These are phyloP conservation scores for Spea multiplicata DNA, from an alignment of 2,113 vertebrate species.

Conservation along the genomic window DNA sequence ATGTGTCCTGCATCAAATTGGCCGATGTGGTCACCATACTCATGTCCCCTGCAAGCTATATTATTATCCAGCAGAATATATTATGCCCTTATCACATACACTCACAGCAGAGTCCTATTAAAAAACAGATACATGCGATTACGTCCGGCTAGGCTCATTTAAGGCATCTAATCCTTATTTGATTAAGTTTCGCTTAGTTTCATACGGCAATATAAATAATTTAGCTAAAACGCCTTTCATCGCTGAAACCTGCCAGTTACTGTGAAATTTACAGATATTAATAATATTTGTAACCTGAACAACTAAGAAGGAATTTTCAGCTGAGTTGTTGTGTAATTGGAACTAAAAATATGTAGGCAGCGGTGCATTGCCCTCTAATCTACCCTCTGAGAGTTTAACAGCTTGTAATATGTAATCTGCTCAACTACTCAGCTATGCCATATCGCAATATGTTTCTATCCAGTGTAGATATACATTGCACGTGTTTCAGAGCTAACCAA, in stretches of 20 bases:
- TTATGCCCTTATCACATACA: neutral
- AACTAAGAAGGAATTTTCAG: slow-evolving; percentile 16
- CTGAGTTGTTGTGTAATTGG: slow-evolving; percentile 32
- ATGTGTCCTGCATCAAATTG: too few relatives aligned
- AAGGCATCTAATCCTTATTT: slow-evolving; percentile 14
- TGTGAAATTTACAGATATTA: slow-evolving; percentile 8
- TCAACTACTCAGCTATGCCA: slow-evolving; percentile 7
- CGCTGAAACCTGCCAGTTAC: slow-evolving; percentile 14
- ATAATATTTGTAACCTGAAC: slow-evolving; percentile 5
- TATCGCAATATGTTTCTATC: neutral
- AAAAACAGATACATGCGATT: neutral
- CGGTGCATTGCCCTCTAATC: slow-evolving; percentile 16
- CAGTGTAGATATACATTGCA: neutral
- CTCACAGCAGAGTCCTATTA: neutral
- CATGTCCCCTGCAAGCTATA: neutral
- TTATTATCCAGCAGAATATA: neutral
- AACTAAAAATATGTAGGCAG: slow-evolving; percentile 23
- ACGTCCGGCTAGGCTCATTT: slow-evolving; percentile 1
- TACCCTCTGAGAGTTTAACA: slow-evolving; percentile 26
- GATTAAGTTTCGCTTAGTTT: slow-evolving; percentile 22
- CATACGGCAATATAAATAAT: slow-evolving; percentile 15
- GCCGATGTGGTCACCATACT: too few relatives aligned
- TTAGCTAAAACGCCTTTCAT: neutral
- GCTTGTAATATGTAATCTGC: slow-evolving; percentile 19
- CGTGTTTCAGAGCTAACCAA: too few relatives aligned